Evolutionary conservation across 2,113 vertebrate genomes (phyloP), one percentile per base, ranked within the genome.

Genomic region (Ranitomeya variabilis): DNA sequence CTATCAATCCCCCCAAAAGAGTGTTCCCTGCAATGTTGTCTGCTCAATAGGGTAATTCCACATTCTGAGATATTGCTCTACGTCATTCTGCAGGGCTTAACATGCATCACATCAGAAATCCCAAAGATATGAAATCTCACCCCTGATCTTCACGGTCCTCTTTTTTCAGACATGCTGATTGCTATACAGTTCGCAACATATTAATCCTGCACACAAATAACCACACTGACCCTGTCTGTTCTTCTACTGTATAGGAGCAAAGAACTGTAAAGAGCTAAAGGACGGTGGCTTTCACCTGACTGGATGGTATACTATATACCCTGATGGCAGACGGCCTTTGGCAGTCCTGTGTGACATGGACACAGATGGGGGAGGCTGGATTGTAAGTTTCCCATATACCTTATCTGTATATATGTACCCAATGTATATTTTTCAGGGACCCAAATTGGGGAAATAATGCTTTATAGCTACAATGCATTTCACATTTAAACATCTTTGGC

Each of bases 291-390:
- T 69, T 8, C 16, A 55, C 15, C n/a, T 86, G 11, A 83, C 12
- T 3, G 89, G 74, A 9, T 89, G 85, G 89, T 86, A 89, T 71
- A 89, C 78, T 2, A 86, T 82, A 55, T 89, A 89, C 67, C 77
- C 84, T 12, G 84, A 89, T 6, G 78, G 51, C 73, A 55, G 59
- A 5, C 59, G 80, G 8, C 66, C 89, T 2, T 15, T 89, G 78
- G 80, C 64, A 7, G 89, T 89, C 10, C 71, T 87, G 19, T 90
- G 89, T 84, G 89, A 90, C 64, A 87, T 90, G 89, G 89, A 90
- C 19, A 86, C 89, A 6, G 83, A 89, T 7, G 85, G 85, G 15
- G 89, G 89, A 54, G 89, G 89, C 60, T 90, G 89, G 89, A 78
- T 69, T 66, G 89, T 90, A 80, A 87, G 86, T 87, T 54, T 37